phyloP scores from a whole-genome alignment of 2,113 vertebrate species.

The Muscicapa adusta region DNA sequence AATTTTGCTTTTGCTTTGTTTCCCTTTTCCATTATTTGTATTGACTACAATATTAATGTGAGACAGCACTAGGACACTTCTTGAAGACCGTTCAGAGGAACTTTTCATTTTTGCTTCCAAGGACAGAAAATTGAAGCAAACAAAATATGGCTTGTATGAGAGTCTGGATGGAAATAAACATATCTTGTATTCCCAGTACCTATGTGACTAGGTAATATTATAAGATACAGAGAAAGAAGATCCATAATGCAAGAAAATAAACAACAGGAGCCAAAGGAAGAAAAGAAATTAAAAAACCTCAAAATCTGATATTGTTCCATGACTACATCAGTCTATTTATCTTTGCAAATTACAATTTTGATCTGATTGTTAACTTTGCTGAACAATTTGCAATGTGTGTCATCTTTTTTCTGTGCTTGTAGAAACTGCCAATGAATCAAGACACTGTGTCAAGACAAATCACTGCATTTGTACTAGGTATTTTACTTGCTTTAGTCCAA shows the following conservation, averaged over 20 bases:
- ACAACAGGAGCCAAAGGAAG: not conserved
- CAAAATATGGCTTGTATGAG: not conserved
- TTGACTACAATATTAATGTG: not conserved
- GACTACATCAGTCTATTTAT: not conserved
- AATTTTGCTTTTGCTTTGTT: not conserved
- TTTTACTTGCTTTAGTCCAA: constrained; percentile 8
- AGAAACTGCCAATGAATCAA: not conserved
- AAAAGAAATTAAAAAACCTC: not conserved
- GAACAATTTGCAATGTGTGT: not conserved
- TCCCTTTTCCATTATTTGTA: not conserved
- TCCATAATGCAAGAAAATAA: not conserved
- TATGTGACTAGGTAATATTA: not conserved
- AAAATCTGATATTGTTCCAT: not conserved
- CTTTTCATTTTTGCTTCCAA: not conserved
- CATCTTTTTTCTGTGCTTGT: not conserved
- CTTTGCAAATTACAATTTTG: constrained; percentile 15
- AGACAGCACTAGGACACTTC: not conserved
- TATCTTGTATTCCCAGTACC: not conserved
- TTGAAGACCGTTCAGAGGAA: not conserved
- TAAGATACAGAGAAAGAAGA: not conserved
- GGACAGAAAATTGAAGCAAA: not conserved
- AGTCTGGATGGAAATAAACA: not conserved
- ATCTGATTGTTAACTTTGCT: not conserved
- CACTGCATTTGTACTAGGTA: not conserved
- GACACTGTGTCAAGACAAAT: constrained; percentile 5